These are phyloP conservation scores for Haliaeetus leucogaster DNA, from an alignment of 2,113 vertebrate species.

Conservation along the genomic window DNA sequence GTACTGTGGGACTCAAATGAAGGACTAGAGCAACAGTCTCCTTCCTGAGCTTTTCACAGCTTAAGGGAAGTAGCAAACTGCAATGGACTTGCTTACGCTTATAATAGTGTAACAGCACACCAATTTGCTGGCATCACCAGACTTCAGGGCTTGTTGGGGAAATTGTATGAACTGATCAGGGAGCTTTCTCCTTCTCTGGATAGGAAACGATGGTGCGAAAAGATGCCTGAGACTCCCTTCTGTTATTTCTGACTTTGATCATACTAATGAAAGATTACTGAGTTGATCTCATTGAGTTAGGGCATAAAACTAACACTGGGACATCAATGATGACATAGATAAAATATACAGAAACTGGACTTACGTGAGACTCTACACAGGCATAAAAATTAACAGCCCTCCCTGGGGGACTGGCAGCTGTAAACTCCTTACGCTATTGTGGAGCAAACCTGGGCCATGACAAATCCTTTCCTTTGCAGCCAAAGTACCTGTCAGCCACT, in stretches of 20 bases:
- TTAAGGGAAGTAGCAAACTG: background rate
- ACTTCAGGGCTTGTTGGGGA: background rate
- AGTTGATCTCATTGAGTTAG: background rate
- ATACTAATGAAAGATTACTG: background rate
- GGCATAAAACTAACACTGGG: background rate
- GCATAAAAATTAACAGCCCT: background rate
- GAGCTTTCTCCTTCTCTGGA: background rate
- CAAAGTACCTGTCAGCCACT: background rate
- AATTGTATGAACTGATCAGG: background rate
- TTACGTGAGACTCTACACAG: background rate
- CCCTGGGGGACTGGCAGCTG: background rate
- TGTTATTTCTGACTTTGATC: background rate
- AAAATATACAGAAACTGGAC: background rate
- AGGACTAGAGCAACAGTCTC: background rate
- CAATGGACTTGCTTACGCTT: background rate
- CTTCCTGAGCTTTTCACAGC: background rate
- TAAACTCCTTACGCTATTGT: background rate
- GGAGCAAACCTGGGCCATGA: background rate
- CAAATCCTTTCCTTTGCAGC: background rate
- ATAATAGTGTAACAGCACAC: rapidly evolving
- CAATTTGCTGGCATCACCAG: background rate
- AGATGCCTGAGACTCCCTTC: background rate
- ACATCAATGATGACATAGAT: background rate
- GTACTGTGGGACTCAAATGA: rapidly evolving
- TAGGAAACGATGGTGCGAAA: background rate